Base-by-base conservation (phyloP, 2,797 vertebrate species). In the Oreochromis grahami region DNA sequence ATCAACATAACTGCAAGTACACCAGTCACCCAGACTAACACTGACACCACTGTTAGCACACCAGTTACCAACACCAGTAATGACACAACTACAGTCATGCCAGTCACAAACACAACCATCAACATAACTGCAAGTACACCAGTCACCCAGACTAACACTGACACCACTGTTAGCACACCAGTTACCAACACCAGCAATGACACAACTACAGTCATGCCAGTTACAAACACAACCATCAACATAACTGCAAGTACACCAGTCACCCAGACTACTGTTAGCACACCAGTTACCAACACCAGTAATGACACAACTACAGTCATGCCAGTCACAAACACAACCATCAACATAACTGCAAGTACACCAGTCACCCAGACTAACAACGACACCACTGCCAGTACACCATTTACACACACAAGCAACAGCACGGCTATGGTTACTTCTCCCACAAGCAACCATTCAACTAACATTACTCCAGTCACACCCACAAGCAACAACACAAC, bases 1-100 rank as follows among this genome's bases (percentile, higher is more conserved):
- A 0, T 0, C 0, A 0, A 53, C 51, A 24, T 0, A 52, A 52
- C 0, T 7, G 3, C 50, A 51, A 51, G 50, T 51, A 51, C 50
- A n/a, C 50, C 11, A 1, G 34, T n/a, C 1, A 3, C 43, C 5
- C n/a, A 21, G 19, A 56, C 53, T 15, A 29, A 4, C 51, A 79
- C 24, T 1, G 8, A 1, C 38, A 43, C 38, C 15, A 74, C 80
- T 14, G 3, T 2, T 4, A 32, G 2, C 6, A 55, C 24, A 14
- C 21, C 53, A 55, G 4, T 14, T 0, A 55, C 52, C 0, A 12
- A 26, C 52, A 53, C 52, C 12, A 13, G 1, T 5, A 53, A 7
- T 24, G 0, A 7, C 24, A 48, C n/a, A n/a, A n/a, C n/a, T n/a
- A n/a, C n/a, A n/a, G n/a, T n/a, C n/a, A n/a, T n/a, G n/a, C n/a